A percentile compares a stretch with the other conserved stretches of the same genome.
Conservation (phyloP, 1,140 invertebrate genomes). For the Lepidurus packardi region DNA sequence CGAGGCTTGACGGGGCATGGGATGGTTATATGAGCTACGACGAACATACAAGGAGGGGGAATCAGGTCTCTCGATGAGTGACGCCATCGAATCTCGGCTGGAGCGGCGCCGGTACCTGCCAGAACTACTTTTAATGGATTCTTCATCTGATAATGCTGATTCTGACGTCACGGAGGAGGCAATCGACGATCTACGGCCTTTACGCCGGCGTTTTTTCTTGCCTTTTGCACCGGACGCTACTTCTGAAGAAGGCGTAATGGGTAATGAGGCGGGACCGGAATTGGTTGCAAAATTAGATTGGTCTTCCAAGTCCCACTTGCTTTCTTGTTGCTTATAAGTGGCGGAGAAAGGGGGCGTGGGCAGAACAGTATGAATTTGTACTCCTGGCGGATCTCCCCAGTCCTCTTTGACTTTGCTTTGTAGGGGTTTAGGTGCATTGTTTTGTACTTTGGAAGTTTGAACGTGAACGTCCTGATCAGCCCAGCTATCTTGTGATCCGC, state of each 20-base stretch:
- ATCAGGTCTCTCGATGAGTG: neutral
- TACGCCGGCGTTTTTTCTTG: neutral
- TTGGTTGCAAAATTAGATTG: neutral
- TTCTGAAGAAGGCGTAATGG: neutral
- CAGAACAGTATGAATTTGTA: neutral
- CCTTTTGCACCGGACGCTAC: neutral
- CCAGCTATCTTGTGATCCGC: too few relatives aligned
- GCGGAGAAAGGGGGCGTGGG: neutral
- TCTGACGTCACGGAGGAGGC: neutral
- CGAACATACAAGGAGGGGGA: conserved; percentile 20
- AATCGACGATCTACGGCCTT: neutral
- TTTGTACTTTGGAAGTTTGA: neutral
- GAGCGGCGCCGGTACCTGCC: neutral
- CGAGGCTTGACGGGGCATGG: neutral
- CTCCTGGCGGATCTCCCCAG: neutral
- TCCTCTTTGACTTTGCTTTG: neutral
- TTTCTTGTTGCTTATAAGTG: neutral
- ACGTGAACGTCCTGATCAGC: neutral
- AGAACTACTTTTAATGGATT: neutral
- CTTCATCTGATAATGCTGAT: neutral
- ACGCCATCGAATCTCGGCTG: conserved; percentile 4
- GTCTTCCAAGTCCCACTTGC: neutral
- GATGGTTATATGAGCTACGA: neutral
- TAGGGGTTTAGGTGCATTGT: neutral
- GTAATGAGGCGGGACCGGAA: neutral